These are phyloP conservation scores for Myotis myotis DNA, from an alignment of 2,797 vertebrate genomes.

Conservation along the genomic window DNA sequence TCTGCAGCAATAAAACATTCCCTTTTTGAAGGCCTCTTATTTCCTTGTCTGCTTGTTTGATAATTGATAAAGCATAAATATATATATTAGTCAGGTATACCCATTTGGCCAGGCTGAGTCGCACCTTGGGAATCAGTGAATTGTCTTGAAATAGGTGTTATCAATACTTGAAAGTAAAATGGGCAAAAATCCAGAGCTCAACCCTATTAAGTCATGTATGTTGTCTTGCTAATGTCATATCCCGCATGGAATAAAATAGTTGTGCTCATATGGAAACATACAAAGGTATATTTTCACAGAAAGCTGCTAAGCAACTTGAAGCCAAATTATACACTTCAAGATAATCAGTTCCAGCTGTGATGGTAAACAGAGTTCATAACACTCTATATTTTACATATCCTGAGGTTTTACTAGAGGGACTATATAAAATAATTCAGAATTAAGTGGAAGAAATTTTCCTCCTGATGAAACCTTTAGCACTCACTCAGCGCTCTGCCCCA, in stretches of 20 bases:
- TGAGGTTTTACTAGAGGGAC: slow-evolving; percentile 54
- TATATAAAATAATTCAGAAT: slow-evolving; percentile 39
- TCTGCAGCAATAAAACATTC: not conserved
- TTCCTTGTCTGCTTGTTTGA: slow-evolving; percentile 8
- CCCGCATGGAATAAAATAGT: slow-evolving; percentile 61
- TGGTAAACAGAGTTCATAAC: slow-evolving; percentile 61
- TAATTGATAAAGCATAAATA: slow-evolving; percentile 36
- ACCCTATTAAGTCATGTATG: slow-evolving; percentile 16
- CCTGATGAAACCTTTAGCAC: slow-evolving; percentile 22
- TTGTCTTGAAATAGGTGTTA: slow-evolving; percentile 25
- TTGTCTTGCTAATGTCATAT: slow-evolving; percentile 68
- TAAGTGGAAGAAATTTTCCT: slow-evolving; percentile 45
- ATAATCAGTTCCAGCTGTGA: slow-evolving; percentile 61
- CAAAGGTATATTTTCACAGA: slow-evolving; percentile 65
- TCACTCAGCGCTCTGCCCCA: not conserved
- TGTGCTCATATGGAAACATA: slow-evolving; percentile 61
- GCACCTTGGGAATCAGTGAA: slow-evolving; percentile 8
- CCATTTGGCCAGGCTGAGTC: not conserved
- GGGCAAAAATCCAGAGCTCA: slow-evolving; percentile 38
- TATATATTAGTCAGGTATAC: not conserved
- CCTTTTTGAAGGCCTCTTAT: not conserved
- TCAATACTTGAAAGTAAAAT: slow-evolving; percentile 45
- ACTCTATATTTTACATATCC: slow-evolving; percentile 58
- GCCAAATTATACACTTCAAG: slow-evolving; percentile 1
- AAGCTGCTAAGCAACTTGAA: slow-evolving; percentile 65